Conservation (phyloP, 1,140 invertebrate genomes). For the Rhizoglyphus robini region DNA sequence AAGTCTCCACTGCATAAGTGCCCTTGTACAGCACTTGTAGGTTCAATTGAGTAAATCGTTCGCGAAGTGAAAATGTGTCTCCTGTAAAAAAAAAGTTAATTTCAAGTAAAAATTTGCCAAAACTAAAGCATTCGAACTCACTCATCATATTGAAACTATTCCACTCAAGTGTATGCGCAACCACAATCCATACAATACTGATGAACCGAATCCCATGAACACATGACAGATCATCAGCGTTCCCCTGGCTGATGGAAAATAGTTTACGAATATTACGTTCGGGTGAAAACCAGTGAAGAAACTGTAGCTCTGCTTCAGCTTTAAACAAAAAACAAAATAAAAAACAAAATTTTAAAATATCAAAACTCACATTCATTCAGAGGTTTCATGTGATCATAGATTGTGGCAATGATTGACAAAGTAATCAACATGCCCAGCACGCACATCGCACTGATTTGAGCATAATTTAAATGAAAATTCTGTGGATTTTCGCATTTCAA, state of each 20-base stretch:
- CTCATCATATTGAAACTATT: slow-evolving; percentile 38
- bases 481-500: neutral
- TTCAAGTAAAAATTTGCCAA: no score
- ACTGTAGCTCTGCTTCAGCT: no score
- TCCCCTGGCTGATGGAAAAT: neutral
- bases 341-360: no score
- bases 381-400: neutral
- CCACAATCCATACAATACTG: slow-evolving; percentile 28
- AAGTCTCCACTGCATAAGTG: slow-evolving; percentile 15
- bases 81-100: neutral
- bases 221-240: neutral
- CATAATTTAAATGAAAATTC: neutral
- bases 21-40: slow-evolving; percentile 7
- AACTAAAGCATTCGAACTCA: neutral
- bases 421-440: neutral
- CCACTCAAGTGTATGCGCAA: slow-evolving; percentile 32
- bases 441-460: neutral
- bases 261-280: neutral
- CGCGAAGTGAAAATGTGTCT: neutral
- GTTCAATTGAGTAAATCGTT: neutral
- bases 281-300: neutral
- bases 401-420: neutral
- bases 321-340: no score
- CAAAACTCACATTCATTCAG: no score
- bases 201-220: slow-evolving; percentile 29